Conservation (phyloP, 1,140 invertebrate species). For the Aphaenogaster floridana region DNA sequence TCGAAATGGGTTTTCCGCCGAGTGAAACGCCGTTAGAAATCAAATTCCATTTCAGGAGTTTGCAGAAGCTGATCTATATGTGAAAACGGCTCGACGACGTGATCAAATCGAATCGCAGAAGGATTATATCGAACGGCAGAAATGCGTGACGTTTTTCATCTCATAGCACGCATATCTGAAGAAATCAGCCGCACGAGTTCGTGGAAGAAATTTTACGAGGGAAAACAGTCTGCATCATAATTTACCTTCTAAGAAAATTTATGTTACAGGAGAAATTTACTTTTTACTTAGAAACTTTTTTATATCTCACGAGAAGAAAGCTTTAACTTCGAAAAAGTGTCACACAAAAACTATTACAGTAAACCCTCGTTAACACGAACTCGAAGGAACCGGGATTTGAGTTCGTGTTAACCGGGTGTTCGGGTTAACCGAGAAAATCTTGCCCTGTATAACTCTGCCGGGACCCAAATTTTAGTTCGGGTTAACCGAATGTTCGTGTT, state of each 20-base stretch:
- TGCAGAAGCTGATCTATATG: conserved; percentile 39
- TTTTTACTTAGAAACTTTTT: neutral
- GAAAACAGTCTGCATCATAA: neutral
- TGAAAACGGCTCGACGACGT: conserved; percentile 28
- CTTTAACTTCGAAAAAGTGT: neutral
- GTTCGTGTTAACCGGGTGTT: too few species aligned
- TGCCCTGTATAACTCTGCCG: too few species aligned
- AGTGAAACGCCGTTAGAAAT: conserved; percentile 82
- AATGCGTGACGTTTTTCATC: neutral
- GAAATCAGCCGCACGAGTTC: neutral
- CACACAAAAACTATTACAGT: neutral
- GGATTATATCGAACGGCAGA: neutral
- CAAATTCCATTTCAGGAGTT: conserved; percentile 78
- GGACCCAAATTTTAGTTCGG: too few species aligned
- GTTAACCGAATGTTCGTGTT: too few species aligned
- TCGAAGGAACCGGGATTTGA: too few species aligned
- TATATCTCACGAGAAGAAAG: neutral
- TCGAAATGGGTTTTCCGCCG: conserved; percentile 53
- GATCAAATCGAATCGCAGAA: conserved; percentile 60
- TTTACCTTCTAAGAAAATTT: conserved; percentile 15
- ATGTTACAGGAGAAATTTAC: neutral
- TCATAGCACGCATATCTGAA: neutral
- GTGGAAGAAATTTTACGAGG: conserved; percentile 3
- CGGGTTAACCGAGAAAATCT: too few species aligned
- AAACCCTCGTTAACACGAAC: too few species aligned